Conservation (phyloP, 1,140 invertebrate species). For the Sycophaga agraensis region DNA sequence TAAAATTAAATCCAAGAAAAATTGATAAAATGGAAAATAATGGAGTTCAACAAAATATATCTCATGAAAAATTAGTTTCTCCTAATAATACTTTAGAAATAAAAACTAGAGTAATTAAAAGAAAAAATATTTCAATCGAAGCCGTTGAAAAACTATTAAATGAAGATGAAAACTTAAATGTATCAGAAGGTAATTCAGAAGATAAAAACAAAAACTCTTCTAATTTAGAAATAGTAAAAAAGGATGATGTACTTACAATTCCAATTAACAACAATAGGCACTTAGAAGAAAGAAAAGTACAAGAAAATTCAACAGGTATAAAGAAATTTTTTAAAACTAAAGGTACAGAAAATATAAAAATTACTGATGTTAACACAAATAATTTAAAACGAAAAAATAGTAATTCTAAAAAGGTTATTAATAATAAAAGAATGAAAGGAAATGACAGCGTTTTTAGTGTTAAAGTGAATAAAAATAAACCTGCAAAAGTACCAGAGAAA, state of each 20-base stretch:
- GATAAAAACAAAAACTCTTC: not conserved
- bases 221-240: not conserved
- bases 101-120: not conserved
- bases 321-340: conserved; percentile 22
- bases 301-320: not conserved
- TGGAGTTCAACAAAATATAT: not conserved
- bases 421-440: not conserved
- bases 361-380: not conserved
- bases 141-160: conserved; percentile 11
- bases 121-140: conserved; percentile 16
- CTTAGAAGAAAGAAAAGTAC: not conserved
- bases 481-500: not conserved
- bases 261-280: not conserved
- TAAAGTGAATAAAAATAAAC: not conserved
- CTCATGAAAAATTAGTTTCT: not conserved
- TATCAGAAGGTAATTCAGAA: not conserved
- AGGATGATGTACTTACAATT: not conserved
- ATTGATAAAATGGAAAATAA: not conserved
- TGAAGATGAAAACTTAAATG: conserved; percentile 4
- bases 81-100: not conserved
- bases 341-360: not conserved
- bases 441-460: not conserved
- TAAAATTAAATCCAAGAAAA: not conserved
- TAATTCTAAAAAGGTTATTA: not conserved
- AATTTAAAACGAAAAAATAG: not conserved